Evolutionary conservation across 2,797 vertebrate species (phyloP).

Genomic region (Micromesistius poutassou): DNA sequence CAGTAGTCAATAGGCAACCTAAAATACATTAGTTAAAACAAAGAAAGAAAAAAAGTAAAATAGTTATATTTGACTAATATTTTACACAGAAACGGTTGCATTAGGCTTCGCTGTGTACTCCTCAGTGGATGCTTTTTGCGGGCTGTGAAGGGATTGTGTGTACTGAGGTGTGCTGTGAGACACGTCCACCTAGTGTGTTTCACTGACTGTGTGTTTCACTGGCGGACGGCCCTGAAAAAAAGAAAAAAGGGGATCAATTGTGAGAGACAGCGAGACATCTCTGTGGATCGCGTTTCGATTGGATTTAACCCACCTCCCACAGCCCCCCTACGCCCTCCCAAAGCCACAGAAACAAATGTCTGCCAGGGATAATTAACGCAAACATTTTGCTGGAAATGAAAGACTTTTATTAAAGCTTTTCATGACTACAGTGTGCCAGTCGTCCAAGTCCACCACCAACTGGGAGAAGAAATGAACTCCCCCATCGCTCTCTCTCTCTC

Average conservation of each 20-base stretch:
- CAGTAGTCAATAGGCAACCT: no score
- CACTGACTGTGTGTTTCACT: not conserved
- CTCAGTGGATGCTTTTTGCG: not conserved
- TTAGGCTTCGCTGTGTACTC: no score
- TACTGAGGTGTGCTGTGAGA: no score
- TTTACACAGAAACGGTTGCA: no score
- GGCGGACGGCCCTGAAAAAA: not conserved
- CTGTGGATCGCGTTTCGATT: not conserved
- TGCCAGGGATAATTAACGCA: slow-evolving; percentile 62
- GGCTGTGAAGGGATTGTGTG: no score
- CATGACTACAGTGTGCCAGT: slow-evolving; percentile 68
- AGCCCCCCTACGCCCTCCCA: not conserved
- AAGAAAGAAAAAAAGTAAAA: no score
- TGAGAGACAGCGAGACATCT: not conserved
- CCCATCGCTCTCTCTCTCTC: slow-evolving; percentile 31
- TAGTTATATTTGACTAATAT: no score
- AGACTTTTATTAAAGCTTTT: slow-evolving; percentile 76
- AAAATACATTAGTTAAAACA: no score
- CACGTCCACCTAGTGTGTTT: no score
- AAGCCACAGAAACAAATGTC: slow-evolving; percentile 64
- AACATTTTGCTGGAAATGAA: slow-evolving; percentile 71
- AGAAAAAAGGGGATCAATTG: not conserved
- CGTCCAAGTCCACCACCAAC: slow-evolving; percentile 72
- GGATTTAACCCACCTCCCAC: not conserved
- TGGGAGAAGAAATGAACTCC: slow-evolving; percentile 78